Percentiles rank a stretch among this genome's conserved stretches.
These are phyloP conservation scores for Hozukius guyotensis DNA, from an alignment of 2,797 vertebrate species.

Conservation along the genomic window DNA sequence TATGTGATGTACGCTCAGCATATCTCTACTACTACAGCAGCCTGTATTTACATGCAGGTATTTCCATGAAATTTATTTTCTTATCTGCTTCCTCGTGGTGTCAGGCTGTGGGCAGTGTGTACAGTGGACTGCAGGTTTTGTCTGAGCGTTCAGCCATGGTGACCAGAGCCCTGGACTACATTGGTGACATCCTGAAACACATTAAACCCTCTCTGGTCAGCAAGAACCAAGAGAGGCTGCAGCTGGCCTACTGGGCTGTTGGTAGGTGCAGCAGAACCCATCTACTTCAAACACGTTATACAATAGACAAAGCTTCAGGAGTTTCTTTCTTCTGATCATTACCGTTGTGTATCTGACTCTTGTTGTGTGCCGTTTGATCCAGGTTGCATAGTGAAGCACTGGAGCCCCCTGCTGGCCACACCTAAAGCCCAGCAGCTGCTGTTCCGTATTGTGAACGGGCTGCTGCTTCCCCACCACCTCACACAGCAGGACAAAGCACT, in stretches of 20 bases:
- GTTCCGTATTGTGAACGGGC: conserved; percentile 91
- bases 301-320: neutral
- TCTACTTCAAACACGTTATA: neutral
- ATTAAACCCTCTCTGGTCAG: conserved; percentile 92
- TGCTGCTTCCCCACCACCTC: conserved; percentile 91
- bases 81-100: conserved; percentile 2
- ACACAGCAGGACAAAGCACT: conserved; percentile 92
- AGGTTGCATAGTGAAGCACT: conserved; percentile 95
- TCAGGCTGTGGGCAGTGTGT: conserved; percentile 90
- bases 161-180: conserved; percentile 89
- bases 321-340: neutral
- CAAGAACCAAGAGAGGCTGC: conserved; percentile 90
- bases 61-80: neutral
- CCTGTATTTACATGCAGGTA: conserved; percentile 5
- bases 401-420: conserved; percentile 93
- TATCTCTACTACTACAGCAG: neutral
- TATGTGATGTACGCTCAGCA: neutral
- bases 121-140: conserved; percentile 84
- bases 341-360: neutral
- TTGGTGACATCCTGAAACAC: conserved; percentile 93
- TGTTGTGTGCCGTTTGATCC: conserved; percentile 32
- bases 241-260: conserved; percentile 88
- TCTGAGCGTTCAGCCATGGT: conserved; percentile 92
- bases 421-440: conserved; percentile 94
- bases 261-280: conserved; percentile 79